These are phyloP conservation scores for Hyaena hyaena DNA, from an alignment of 2,113 vertebrate species.

Conservation along the genomic window DNA sequence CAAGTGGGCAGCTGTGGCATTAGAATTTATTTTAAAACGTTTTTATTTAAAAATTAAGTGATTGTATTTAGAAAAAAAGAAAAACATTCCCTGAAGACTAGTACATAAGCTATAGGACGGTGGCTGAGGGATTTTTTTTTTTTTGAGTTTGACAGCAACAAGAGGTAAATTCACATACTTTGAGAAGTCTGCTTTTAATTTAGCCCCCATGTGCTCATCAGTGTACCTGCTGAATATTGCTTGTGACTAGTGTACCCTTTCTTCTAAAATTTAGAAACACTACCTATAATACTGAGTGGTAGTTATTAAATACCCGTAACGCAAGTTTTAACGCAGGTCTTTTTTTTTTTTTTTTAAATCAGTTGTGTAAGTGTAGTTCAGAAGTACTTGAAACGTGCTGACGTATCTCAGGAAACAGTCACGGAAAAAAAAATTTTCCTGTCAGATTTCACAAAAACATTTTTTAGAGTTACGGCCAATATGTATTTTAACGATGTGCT, in stretches of 20 bases:
- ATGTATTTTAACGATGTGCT: neutral
- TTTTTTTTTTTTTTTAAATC: slow-evolving; percentile 8
- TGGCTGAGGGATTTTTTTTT: neutral
- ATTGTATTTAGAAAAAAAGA: neutral
- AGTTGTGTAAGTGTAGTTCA: slow-evolving; percentile 31
- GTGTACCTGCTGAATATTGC: neutral
- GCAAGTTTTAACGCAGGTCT: neutral
- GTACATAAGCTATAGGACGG: neutral
- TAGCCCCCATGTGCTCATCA: neutral
- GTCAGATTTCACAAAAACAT: neutral
- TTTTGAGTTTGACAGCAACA: neutral
- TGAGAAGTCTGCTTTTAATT: slow-evolving; percentile 24
- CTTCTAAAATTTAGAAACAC: slow-evolving; percentile 25
- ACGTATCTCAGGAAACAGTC: neutral
- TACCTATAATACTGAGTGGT: neutral
- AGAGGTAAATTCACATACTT: slow-evolving; percentile 29
- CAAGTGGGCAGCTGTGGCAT: slow-evolving; percentile 65
- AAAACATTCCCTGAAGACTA: slow-evolving; percentile 2
- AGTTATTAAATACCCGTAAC: neutral
- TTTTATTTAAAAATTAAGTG: slow-evolving; percentile 75
- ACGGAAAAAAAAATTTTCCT: neutral
- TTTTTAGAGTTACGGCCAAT: neutral
- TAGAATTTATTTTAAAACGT: slow-evolving; percentile 71
- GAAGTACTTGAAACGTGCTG: neutral
- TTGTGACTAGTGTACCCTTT: slow-evolving; percentile 1